Evolutionary conservation across 2,888 invertebrate genomes (phyloP).

Genomic region (Lepidonotus clava): DNA sequence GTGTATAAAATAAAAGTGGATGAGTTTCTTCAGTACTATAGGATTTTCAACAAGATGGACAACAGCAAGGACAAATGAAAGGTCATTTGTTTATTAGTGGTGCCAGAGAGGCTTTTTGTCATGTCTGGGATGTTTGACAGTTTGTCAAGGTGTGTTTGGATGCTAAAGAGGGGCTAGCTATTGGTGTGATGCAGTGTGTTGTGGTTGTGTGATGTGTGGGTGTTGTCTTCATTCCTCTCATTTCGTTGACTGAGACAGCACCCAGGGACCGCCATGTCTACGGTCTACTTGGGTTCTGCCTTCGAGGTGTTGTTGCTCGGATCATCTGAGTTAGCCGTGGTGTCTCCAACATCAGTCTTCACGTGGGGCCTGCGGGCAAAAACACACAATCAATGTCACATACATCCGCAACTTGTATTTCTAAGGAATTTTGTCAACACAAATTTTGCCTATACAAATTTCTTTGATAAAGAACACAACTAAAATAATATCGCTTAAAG

Average conservation of each 20-base stretch:
- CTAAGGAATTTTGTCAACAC: no score
- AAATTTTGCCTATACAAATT: background rate
- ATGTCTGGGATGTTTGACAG: no score
- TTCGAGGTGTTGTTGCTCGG: slow-evolving; percentile 46
- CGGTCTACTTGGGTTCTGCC: slow-evolving; percentile 43
- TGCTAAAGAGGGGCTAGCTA: background rate
- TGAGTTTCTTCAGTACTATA: no score
- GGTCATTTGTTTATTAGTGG: no score
- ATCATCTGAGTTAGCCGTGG: slow-evolving; percentile 56
- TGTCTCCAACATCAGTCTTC: slow-evolving; percentile 56
- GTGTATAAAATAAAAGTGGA: no score
- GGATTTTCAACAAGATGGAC: no score
- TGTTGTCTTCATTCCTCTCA: slow-evolving; percentile 55
- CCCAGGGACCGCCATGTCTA: slow-evolving; percentile 30
- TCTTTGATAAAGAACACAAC: background rate
- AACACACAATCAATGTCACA: no score
- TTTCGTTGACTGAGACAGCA: slow-evolving; percentile 16
- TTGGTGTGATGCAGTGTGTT: no score
- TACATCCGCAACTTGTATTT: no score
- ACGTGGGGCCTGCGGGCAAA: slow-evolving; percentile 50
- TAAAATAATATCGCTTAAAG: background rate
- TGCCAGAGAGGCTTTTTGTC: no score
- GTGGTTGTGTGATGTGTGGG: background rate
- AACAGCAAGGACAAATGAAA: no score
- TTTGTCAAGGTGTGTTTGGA: no score